These are phyloP conservation scores for Neostethus bicornis DNA, from an alignment of 2,797 vertebrate species.

Conservation along the genomic window DNA sequence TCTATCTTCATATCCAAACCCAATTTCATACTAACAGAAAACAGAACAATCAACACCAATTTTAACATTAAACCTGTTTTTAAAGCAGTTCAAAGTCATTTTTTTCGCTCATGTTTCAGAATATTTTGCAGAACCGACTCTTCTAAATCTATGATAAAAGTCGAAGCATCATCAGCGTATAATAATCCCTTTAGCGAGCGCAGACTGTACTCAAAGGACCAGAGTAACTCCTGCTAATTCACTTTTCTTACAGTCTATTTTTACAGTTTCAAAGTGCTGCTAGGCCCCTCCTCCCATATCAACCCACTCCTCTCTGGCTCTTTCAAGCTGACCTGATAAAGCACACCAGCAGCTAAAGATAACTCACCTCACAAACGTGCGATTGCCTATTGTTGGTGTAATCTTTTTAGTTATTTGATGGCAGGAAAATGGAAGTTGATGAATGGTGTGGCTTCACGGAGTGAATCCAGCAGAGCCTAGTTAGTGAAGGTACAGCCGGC, in stretches of 20 bases:
- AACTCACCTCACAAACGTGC: conserved; percentile 54
- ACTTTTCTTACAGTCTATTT: conserved; percentile 36
- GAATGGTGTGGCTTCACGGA: conserved; percentile 37
- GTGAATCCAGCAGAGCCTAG: conserved; percentile 39
- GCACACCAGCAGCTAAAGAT: conserved; percentile 55
- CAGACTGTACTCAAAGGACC: conserved; percentile 2
- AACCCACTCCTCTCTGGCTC: conserved; percentile 5
- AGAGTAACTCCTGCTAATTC: conserved; percentile 24
- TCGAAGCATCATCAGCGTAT: conserved; percentile 1
- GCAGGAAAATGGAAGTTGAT: conserved; percentile 62
- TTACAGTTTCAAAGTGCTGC: conserved; percentile 35
- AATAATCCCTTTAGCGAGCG: conserved; percentile 24
- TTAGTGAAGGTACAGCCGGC: conserved; percentile 20
- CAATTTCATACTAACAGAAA: no score
- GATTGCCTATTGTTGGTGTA: conserved; percentile 48
- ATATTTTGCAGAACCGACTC: neutral
- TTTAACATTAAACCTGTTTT: no score
- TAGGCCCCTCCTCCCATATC: neutral
- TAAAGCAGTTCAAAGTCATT: neutral
- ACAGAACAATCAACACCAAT: no score
- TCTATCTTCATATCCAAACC: no score
- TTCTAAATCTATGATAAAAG: conserved; percentile 8
- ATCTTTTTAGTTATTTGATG: conserved; percentile 65
- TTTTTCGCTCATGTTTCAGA: neutral
- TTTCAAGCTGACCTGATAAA: conserved; percentile 54